Percentiles rank a stretch among this genome's conserved stretches.
These are phyloP conservation scores for Molossus molossus DNA, from an alignment of 2,797 vertebrate species.

Conservation along the genomic window DNA sequence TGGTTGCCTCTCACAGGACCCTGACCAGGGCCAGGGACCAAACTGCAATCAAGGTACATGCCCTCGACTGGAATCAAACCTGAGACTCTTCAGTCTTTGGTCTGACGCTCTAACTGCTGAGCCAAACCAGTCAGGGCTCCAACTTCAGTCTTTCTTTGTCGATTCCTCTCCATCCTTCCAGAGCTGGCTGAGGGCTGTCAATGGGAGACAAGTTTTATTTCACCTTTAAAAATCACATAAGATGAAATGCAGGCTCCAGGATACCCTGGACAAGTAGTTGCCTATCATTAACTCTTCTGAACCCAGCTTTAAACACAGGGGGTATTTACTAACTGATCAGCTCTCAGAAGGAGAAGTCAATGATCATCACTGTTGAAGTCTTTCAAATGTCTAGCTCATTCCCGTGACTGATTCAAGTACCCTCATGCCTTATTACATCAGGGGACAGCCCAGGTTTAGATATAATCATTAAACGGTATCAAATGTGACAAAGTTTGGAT, in stretches of 20 bases:
- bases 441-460: not conserved
- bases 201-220: slow-evolving; percentile 19
- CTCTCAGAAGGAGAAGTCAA: slow-evolving; percentile 32
- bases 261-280: not conserved
- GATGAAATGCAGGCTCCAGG: not conserved
- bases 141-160: slow-evolving; percentile 91
- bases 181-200: slow-evolving; percentile 2
- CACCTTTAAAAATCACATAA: slow-evolving; percentile 50
- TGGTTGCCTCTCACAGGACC: no score
- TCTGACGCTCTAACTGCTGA: no score
- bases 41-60: no score
- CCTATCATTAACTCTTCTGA: not conserved
- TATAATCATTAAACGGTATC: not conserved
- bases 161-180: slow-evolving; percentile 88
- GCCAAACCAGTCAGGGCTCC: slow-evolving; percentile 69
- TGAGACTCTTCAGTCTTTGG: no score
- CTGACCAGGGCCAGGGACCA: no score
- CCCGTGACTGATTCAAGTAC: not conserved
- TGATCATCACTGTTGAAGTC: not conserved
- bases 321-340: not conserved
- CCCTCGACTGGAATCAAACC: no score
- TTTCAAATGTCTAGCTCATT: slow-evolving; percentile 2
- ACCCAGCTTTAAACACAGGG: not conserved
- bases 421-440: not conserved
- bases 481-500: not conserved